These are phyloP conservation scores for Myotis yumanensis DNA, from an alignment of 2,113 vertebrate genomes.

Conservation along the genomic window DNA sequence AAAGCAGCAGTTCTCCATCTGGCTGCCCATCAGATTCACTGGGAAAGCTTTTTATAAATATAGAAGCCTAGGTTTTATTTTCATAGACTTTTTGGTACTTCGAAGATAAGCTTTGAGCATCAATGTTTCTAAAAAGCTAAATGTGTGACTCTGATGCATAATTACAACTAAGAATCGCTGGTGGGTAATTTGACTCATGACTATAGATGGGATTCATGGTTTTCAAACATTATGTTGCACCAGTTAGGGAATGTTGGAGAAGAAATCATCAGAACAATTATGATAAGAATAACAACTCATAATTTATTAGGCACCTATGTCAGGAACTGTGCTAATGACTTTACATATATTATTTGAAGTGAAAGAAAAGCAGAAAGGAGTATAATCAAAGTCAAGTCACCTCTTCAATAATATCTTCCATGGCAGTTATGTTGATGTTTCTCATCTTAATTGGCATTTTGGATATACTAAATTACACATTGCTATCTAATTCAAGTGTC, in stretches of 20 bases:
- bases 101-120: background rate
- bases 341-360: background rate
- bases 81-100: background rate
- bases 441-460: background rate
- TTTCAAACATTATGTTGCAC: background rate
- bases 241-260: background rate
- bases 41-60: constrained; percentile 18
- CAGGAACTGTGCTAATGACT: background rate
- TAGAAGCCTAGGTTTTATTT: background rate
- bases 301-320: background rate
- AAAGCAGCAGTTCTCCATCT: background rate
- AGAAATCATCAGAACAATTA: constrained; percentile 25
- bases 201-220: background rate
- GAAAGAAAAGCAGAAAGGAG: background rate
- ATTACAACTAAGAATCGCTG: background rate
- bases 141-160: background rate
- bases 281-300: background rate
- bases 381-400: background rate
- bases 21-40: background rate
- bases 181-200: background rate
- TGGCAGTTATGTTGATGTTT: background rate
- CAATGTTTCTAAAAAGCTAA: constrained; percentile 2
- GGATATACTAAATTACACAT: background rate
- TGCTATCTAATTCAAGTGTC: background rate
- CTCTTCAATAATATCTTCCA: background rate